phyloP scores from a whole-genome alignment of 2,888 invertebrate species.

The Drosophila birchii region DNA sequence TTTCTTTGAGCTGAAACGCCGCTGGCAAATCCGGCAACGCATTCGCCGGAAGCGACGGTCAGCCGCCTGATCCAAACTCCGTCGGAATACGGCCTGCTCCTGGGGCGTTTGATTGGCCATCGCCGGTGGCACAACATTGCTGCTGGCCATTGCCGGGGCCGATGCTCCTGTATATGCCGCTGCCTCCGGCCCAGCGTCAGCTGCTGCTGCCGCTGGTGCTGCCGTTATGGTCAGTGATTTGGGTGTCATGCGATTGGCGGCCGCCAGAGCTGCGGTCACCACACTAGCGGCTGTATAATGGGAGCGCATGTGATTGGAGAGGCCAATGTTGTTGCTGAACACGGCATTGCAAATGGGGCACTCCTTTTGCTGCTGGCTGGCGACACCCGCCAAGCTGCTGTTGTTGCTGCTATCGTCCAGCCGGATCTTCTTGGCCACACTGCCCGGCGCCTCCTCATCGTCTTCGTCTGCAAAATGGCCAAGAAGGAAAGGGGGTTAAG shows the following conservation, averaged over 20 bases:
- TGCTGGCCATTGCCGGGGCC: neutral
- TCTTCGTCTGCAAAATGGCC: conserved; percentile 66
- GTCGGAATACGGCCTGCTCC: conserved; percentile 78
- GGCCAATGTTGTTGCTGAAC: conserved; percentile 83
- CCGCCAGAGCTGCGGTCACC: conserved; percentile 59
- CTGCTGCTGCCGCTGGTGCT: conserved; percentile 30
- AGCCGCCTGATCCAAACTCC: conserved; percentile 81
- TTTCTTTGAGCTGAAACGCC: conserved; percentile 84
- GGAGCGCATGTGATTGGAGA: conserved; percentile 84
- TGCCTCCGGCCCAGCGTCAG: conserved; percentile 1
- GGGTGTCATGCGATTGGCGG: conserved; percentile 67
- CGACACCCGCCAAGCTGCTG: conserved; percentile 49
- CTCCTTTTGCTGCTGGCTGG: conserved; percentile 76
- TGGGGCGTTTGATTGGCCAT: conserved; percentile 69
- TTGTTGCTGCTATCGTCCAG: conserved; percentile 66
- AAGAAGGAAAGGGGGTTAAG: neutral
- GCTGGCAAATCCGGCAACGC: conserved; percentile 84
- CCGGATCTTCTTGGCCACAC: conserved; percentile 78
- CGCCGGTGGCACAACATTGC: conserved; percentile 50
- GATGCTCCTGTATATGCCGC: conserved; percentile 2
- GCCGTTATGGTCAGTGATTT: conserved; percentile 73
- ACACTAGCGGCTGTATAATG: conserved; percentile 79
- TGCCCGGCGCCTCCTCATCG: conserved; percentile 68
- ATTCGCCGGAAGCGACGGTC: conserved; percentile 83
- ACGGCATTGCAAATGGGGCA: conserved; percentile 83